These are phyloP conservation scores for Pristionchus maxplancki DNA, from an alignment of 2,888 invertebrate species.

Conservation along the genomic window DNA sequence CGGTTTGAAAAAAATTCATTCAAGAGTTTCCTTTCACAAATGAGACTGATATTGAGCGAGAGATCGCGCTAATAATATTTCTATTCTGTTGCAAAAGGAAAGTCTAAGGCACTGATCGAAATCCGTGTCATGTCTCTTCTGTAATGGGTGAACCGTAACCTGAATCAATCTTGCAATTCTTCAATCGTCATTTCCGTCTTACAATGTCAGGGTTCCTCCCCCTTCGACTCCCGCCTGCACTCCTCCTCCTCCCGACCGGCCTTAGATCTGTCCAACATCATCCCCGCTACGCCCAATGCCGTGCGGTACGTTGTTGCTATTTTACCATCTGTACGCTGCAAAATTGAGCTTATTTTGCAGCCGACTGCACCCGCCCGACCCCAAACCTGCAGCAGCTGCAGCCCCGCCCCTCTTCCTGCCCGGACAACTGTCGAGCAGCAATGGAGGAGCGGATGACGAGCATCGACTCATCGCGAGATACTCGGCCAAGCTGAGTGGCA, in stretches of 20 bases:
- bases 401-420: constrained; percentile 69
- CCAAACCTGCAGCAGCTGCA: constrained; percentile 50
- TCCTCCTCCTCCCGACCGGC: constrained; percentile 80
- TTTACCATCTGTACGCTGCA: no score
- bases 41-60: no score
- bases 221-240: constrained; percentile 33
- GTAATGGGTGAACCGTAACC: no score
- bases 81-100: no score
- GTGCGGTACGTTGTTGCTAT: constrained; percentile 55
- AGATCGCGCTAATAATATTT: no score
- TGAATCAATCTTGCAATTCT: no score
- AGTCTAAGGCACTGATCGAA: no score
- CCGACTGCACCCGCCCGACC: constrained; percentile 56
- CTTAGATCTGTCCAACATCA: constrained; percentile 94
- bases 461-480: constrained; percentile 93
- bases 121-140: no score
- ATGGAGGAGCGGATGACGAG: constrained; percentile 73
- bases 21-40: no score
- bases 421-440: constrained; percentile 71
- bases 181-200: no score
- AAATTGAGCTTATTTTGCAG: no score
- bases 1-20: no score
- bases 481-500: constrained; percentile 92
- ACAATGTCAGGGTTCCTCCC: not conserved
- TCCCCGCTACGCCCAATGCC: constrained; percentile 84